Conservation (phyloP, 2,888 invertebrate genomes). For the Coecobrya sp. region DNA sequence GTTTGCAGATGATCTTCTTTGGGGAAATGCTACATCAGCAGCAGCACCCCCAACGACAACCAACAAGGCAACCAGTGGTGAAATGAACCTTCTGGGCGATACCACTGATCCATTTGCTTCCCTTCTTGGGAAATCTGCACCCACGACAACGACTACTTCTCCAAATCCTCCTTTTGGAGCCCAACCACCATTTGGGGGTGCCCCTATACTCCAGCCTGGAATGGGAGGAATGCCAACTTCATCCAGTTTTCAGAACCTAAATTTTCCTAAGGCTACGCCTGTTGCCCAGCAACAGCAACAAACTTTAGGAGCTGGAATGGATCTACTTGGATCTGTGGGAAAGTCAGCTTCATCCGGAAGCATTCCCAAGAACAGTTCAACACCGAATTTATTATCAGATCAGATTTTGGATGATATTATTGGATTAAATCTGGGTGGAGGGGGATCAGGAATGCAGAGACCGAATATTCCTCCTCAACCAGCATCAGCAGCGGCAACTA, state of each 20-base stretch:
- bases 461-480: constrained; percentile 35
- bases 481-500: constrained; percentile 48
- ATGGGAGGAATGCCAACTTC: constrained; percentile 72
- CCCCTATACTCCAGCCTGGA: constrained; percentile 51
- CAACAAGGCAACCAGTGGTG: constrained; percentile 32
- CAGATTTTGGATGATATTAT: constrained; percentile 81
- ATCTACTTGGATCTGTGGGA: constrained; percentile 13
- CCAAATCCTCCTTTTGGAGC: constrained; percentile 65
- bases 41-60: not conserved
- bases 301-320: not conserved
- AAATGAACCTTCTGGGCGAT: constrained; percentile 58
- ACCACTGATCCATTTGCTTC: constrained; percentile 79
- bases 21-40: constrained; percentile 47
- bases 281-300: not conserved
- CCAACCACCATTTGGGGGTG: constrained; percentile 21
- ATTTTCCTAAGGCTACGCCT: constrained; percentile 44
- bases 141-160: constrained; percentile 53
- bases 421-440: constrained; percentile 27
- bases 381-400: constrained; percentile 83
- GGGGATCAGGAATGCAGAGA: constrained; percentile 21
- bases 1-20: constrained; percentile 78
- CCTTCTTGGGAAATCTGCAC: constrained; percentile 73
- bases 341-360: constrained; percentile 21
- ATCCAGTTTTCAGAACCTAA: constrained; percentile 82
- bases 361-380: constrained; percentile 83